Conservation (phyloP, 2,888 invertebrate species). For the Xestia c-nigrum region DNA sequence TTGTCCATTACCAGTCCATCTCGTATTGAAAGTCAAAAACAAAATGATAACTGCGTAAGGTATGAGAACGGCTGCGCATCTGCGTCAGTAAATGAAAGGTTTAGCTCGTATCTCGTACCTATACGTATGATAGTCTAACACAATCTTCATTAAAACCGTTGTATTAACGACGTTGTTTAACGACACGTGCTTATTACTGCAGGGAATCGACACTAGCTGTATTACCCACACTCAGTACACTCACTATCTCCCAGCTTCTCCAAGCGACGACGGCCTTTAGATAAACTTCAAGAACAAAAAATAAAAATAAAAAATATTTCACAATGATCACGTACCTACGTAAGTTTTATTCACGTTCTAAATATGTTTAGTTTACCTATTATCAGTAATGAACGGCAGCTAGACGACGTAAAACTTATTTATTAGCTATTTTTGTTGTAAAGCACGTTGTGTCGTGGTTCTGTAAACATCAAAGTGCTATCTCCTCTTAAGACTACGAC, state of each 20-base stretch:
- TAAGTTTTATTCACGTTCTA: constrained; percentile 18
- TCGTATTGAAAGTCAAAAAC: constrained; percentile 17
- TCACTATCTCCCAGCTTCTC: constrained; percentile 11
- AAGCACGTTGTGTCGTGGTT: constrained; percentile 24
- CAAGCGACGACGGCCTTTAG: constrained; percentile 6
- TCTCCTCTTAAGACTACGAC: constrained; percentile 31
- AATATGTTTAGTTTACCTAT: constrained; percentile 45
- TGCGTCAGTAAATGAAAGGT: constrained; percentile 46
- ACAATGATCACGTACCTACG: constrained; percentile 41
- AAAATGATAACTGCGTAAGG: constrained; percentile 50
- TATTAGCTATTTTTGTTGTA: constrained; percentile 13
- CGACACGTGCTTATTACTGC: constrained; percentile 43
- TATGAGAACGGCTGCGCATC: constrained; percentile 34
- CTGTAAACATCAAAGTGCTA: constrained; percentile 9
- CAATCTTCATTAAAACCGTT: constrained; percentile 58
- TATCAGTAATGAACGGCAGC: constrained; percentile 31
- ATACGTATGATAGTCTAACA: constrained; percentile 36
- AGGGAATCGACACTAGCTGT: constrained; percentile 29
- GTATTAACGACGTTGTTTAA: constrained; percentile 57
- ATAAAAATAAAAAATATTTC: constrained; percentile 6
- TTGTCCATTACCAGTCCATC: neutral
- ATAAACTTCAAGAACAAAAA: constrained; percentile 32
- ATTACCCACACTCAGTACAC: constrained; percentile 20
- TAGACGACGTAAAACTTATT: constrained; percentile 3
- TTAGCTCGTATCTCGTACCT: constrained; percentile 29